These are phyloP conservation scores for Hesperia comma DNA, from an alignment of 2,888 invertebrate genomes.

Conservation along the genomic window DNA sequence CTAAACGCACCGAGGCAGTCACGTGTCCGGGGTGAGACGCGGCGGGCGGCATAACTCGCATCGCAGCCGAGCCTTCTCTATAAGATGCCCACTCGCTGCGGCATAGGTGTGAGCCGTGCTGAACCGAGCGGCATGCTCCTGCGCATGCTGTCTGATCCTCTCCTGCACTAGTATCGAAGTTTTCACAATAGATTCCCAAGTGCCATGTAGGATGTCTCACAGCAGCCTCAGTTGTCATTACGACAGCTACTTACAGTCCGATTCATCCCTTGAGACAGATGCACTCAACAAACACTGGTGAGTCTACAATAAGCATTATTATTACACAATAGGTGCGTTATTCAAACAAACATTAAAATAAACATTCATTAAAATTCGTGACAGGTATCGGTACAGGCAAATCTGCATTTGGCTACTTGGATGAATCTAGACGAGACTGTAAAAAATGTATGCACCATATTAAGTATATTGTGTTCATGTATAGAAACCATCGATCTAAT, in stretches of 20 bases:
- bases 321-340: conserved; percentile 19
- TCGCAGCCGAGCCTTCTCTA: conserved; percentile 78
- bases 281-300: conserved; percentile 80
- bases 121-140: conserved; percentile 73
- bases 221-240: conserved; percentile 81
- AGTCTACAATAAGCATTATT: conserved; percentile 49
- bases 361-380: conserved; percentile 32
- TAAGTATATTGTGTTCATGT: background rate
- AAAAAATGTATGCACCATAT: conserved; percentile 9
- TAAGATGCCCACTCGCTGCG: conserved; percentile 81
- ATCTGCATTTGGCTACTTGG: background rate
- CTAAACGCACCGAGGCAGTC: conserved; percentile 75
- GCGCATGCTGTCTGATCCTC: conserved; percentile 60
- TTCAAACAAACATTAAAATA: conserved; percentile 27
- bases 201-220: conserved; percentile 84
- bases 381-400: background rate
- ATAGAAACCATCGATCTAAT: background rate
- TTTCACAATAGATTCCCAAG: conserved; percentile 68
- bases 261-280: conserved; percentile 79
- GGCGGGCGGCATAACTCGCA: conserved; percentile 69
- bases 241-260: conserved; percentile 79
- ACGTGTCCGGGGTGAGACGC: conserved; percentile 83
- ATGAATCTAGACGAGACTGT: background rate
- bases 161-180: conserved; percentile 61
- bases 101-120: conserved; percentile 79